These are phyloP conservation scores for Hydroisotoma schaefferi DNA, from an alignment of 2,888 invertebrate genomes.

Conservation along the genomic window DNA sequence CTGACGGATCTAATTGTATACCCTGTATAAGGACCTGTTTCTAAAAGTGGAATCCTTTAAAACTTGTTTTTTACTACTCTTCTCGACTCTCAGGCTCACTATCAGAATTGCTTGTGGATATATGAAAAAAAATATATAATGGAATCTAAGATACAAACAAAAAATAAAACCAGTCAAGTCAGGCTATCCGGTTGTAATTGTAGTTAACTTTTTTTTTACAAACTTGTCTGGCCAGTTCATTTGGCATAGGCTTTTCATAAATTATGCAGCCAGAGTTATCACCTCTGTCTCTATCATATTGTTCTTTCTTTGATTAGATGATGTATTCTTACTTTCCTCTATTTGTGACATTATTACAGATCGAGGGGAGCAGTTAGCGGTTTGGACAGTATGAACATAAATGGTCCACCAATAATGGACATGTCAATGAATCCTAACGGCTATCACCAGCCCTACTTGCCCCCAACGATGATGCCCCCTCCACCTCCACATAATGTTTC, in stretches of 20 bases:
- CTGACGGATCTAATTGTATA: neutral
- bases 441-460: constrained; percentile 49
- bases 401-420: constrained; percentile 49
- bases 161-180: too few species aligned
- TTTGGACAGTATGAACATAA: constrained; percentile 48
- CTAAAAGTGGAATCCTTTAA: constrained; percentile 2
- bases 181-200: too few species aligned
- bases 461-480: constrained; percentile 48
- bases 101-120: neutral
- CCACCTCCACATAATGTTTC: constrained; percentile 44
- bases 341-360: constrained; percentile 18
- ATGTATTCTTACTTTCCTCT: too few species aligned
- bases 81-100: neutral
- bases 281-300: too few species aligned
- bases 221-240: too few species aligned
- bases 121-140: neutral
- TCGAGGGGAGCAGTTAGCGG: constrained; percentile 44
- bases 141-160: too few species aligned
- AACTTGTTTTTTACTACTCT: constrained; percentile 5
- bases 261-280: too few species aligned
- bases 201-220: too few species aligned
- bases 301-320: neutral
- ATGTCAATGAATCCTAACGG: constrained; percentile 50
- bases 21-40: neutral
- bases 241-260: too few species aligned